Conservation (phyloP, 2,797 vertebrate species). For the Etheostoma nigrum region DNA sequence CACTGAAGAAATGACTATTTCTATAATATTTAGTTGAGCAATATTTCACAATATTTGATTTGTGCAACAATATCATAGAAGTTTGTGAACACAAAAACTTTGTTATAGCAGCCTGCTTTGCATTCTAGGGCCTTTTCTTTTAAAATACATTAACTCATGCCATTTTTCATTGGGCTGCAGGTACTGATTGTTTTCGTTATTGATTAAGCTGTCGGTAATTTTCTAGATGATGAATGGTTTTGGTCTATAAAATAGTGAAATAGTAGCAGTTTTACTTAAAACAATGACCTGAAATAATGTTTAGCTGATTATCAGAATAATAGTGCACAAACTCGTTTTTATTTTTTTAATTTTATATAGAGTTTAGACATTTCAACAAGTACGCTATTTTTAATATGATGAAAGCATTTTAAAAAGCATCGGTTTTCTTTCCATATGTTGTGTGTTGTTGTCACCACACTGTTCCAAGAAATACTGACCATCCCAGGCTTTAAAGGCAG, state of each 20-base stretch:
- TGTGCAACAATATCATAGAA: not conserved
- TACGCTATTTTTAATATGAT: not conserved
- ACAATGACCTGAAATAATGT: not conserved
- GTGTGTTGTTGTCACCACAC: not conserved
- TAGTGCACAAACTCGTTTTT: not conserved
- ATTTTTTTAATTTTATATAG: too few relatives aligned
- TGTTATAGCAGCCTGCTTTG: not conserved
- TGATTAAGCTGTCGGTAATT: too few relatives aligned
- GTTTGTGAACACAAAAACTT: too few relatives aligned
- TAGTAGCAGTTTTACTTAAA: not conserved
- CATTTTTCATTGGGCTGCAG: not conserved
- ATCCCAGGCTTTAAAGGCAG: not conserved
- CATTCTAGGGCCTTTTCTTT: not conserved
- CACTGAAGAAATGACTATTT: not conserved
- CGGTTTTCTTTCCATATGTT: not conserved
- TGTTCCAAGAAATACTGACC: not conserved
- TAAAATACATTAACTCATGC: not conserved
- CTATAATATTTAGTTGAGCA: not conserved
- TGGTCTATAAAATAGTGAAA: not conserved
- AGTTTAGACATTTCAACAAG: not conserved
- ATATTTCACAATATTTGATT: not conserved
- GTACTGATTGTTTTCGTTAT: not conserved
- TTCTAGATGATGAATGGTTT: not conserved
- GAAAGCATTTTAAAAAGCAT: not conserved
- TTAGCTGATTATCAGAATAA: not conserved